Conservation (phyloP, 1,140 invertebrate species). For the Ceratitis capitata region DNA sequence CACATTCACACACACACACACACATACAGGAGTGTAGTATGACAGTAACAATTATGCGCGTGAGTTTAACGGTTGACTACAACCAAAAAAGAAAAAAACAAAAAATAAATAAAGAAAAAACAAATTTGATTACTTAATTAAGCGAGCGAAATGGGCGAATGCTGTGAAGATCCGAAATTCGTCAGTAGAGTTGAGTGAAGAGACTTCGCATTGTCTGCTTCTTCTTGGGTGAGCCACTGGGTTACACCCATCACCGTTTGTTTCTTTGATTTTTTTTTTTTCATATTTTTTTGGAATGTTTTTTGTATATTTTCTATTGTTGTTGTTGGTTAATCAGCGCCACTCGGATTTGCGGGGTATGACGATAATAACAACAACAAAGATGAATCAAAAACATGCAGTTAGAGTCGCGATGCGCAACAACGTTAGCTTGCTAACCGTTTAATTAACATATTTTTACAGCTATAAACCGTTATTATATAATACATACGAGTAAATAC, state of each 20-base stretch:
- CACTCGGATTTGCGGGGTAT: not conserved
- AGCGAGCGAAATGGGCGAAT: not conserved
- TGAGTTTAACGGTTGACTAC: not conserved
- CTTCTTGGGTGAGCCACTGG: not conserved
- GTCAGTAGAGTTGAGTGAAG: not conserved
- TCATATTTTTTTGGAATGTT: no score
- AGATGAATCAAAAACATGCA: not conserved
- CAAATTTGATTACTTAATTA: not conserved
- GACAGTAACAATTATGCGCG: no score
- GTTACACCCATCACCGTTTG: not conserved
- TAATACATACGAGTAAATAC: no score
- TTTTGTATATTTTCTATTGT: no score
- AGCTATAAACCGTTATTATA: not conserved
- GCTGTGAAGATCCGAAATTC: not conserved
- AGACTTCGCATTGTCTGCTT: not conserved
- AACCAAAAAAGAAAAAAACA: no score
- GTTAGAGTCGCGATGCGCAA: not conserved
- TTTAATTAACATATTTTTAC: not conserved
- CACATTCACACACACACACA: not conserved
- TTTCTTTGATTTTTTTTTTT: not conserved
- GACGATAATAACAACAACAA: not conserved
- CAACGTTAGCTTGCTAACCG: not conserved
- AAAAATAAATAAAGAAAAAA: no score
- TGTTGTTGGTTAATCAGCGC: not conserved
- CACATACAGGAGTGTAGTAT: no score